Evolutionary conservation across 2,797 vertebrate genomes (phyloP).

Genomic region (Diglossa cyanea): DNA sequence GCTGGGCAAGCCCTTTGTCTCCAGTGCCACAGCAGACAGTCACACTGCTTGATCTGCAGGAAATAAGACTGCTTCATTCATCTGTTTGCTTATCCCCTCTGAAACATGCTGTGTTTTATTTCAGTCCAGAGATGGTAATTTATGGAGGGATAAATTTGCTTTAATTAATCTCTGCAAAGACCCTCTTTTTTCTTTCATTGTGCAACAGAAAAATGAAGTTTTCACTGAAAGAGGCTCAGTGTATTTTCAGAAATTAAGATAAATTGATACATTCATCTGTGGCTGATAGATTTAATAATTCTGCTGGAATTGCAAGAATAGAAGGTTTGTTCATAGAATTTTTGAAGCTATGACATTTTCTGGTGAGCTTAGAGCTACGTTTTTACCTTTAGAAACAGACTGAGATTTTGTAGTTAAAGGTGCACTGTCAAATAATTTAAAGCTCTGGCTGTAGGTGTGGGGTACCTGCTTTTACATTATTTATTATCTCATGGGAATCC

Average conservation of each 20-base stretch:
- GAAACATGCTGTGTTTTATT: conserved; percentile 31
- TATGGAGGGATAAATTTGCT: conserved; percentile 47
- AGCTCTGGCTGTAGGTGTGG: not conserved
- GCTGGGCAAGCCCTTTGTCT: conserved; percentile 26
- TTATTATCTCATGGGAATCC: conserved; percentile 16
- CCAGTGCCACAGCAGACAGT: not conserved
- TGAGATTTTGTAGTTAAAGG: conserved; percentile 28
- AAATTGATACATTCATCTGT: conserved; percentile 66
- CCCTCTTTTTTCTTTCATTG: conserved; percentile 34
- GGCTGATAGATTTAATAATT: conserved; percentile 70
- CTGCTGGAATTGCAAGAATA: conserved; percentile 63
- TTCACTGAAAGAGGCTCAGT: conserved; percentile 51
- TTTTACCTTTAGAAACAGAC: conserved; percentile 35
- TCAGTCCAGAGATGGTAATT: conserved; percentile 41
- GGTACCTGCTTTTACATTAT: not conserved
- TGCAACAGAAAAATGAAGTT: conserved; percentile 58
- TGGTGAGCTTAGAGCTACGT: not conserved
- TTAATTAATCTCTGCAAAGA: conserved; percentile 63
- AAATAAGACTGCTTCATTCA: conserved; percentile 35
- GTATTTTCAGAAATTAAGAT: conserved; percentile 77
- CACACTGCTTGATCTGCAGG: conserved; percentile 16
- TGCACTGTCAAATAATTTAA: not conserved
- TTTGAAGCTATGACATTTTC: conserved; percentile 48
- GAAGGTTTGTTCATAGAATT: conserved; percentile 57
- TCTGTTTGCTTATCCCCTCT: conserved; percentile 17